These are phyloP conservation scores for Aptenodytes patagonicus DNA, from an alignment of 2,113 vertebrate species.

Conservation along the genomic window DNA sequence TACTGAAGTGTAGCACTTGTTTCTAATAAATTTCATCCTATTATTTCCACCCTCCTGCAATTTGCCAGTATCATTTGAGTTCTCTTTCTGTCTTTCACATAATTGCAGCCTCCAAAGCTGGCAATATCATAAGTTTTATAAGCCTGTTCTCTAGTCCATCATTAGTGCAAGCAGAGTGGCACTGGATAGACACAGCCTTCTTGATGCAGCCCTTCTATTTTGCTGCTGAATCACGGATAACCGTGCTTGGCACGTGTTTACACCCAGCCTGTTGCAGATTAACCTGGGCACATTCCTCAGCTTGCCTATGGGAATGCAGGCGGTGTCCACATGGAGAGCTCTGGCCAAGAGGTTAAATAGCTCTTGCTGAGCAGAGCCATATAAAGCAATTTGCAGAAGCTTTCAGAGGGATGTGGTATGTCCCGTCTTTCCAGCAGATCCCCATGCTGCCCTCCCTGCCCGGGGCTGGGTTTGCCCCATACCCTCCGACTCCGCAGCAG, in stretches of 20 bases:
- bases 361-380: background rate
- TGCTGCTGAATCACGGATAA: background rate
- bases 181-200: background rate
- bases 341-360: background rate
- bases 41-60: background rate
- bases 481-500: background rate
- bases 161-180: background rate
- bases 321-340: background rate
- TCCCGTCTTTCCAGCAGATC: background rate
- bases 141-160: accelerated
- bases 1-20: background rate
- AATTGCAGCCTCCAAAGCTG: background rate
- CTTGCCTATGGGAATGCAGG: background rate
- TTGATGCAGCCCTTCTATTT: background rate
- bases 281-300: background rate
- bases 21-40: background rate
- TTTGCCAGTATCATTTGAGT: background rate
- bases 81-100: accelerated
- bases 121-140: background rate
- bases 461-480: background rate
- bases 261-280: background rate
- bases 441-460: background rate
- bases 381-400: background rate
- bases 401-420: background rate
- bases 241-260: accelerated